These are phyloP conservation scores for Phymastichus coffea DNA, from an alignment of 1,140 invertebrate species.

Conservation along the genomic window DNA sequence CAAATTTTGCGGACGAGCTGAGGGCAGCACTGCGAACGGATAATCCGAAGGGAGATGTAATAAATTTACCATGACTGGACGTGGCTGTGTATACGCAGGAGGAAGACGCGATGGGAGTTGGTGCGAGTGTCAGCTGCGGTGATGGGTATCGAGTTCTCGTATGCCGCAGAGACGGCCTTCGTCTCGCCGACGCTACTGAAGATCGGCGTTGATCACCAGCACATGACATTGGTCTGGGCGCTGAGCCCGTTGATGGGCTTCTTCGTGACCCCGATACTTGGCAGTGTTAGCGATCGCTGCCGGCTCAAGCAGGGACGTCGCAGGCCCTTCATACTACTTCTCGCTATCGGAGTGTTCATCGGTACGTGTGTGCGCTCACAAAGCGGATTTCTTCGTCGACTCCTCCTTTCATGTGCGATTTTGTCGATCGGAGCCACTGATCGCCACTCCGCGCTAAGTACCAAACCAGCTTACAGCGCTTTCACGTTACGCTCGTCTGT, in stretches of 20 bases:
- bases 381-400: neutral
- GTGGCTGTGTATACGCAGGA: too few relatives aligned
- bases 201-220: conserved; percentile 85
- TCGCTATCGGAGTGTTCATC: conserved; percentile 86
- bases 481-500: too few relatives aligned
- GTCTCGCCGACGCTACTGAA: conserved; percentile 92
- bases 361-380: conserved; percentile 61
- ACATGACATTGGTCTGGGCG: conserved; percentile 96
- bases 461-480: too few relatives aligned
- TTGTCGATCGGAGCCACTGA: too few relatives aligned
- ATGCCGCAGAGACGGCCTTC: conserved; percentile 95
- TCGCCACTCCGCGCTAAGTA: too few relatives aligned
- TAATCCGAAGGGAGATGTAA: too few relatives aligned
- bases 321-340: conserved; percentile 86
- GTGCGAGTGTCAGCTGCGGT: conserved; percentile 89
- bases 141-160: conserved; percentile 97
- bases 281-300: conserved; percentile 90
- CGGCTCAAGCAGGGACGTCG: conserved; percentile 76
- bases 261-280: conserved; percentile 88
- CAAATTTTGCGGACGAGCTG: too few relatives aligned
- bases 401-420: neutral
- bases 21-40: too few relatives aligned
- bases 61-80: too few relatives aligned
- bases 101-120: conserved; percentile 80
- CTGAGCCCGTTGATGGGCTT: conserved; percentile 89